Conservation (phyloP, 2,797 vertebrate species). For the Tiaroga cobitis region DNA sequence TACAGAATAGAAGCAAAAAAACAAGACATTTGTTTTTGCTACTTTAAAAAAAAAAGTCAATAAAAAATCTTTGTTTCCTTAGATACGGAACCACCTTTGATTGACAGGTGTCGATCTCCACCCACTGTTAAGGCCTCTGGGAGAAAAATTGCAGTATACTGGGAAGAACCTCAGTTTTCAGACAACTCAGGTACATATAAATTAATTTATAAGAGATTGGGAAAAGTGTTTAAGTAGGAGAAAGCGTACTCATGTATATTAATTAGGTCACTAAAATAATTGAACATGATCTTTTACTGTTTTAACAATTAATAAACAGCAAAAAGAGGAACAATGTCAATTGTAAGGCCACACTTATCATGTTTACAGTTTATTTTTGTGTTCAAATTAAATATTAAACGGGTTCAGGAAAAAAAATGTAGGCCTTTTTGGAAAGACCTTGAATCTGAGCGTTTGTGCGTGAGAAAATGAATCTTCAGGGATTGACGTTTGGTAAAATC, state of each 20-base stretch:
- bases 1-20: background rate
- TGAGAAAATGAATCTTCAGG: slow-evolving; percentile 48
- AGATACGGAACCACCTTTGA: slow-evolving; percentile 93
- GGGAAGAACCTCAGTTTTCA: slow-evolving; percentile 97
- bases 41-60: too few relatives aligned
- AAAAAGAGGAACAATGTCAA: slow-evolving; percentile 7
- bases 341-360: slow-evolving; percentile 15
- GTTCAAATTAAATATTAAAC: slow-evolving; percentile 23
- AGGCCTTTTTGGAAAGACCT: slow-evolving; percentile 25
- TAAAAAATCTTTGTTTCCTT: slow-evolving; percentile 52
- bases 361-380: slow-evolving; percentile 25
- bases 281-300: background rate
- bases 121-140: slow-evolving; percentile 82
- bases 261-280: background rate
- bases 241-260: background rate
- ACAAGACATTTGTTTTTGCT: background rate
- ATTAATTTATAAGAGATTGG: slow-evolving; percentile 56
- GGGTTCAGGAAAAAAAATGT: slow-evolving; percentile 38
- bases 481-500: slow-evolving; percentile 39
- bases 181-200: slow-evolving; percentile 92
- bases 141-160: slow-evolving; percentile 76
- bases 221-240: background rate
- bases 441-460: slow-evolving; percentile 13
- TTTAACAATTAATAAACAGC: background rate
- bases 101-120: slow-evolving; percentile 94